Evolutionary conservation across 2,113 vertebrate species (phyloP).

Genomic region (Hystrix cristata): DNA sequence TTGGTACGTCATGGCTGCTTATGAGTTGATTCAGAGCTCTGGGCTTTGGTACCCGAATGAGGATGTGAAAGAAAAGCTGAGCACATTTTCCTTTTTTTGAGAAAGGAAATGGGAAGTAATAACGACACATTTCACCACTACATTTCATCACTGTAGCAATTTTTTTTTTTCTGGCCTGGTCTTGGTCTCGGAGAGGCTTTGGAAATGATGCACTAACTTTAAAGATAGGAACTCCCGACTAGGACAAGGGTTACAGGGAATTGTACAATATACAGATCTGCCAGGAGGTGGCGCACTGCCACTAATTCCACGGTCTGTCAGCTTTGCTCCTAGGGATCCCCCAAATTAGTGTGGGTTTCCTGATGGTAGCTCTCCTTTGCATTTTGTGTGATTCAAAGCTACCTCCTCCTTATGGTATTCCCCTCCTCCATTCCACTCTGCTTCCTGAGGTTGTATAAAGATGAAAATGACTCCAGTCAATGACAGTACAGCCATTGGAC

Average conservation of each 20-base stretch:
- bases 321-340: not conserved
- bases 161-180: not conserved
- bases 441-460: not conserved
- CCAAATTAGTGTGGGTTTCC: not conserved
- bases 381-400: not conserved
- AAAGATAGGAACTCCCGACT: not conserved
- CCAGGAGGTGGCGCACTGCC: slow-evolving; percentile 75
- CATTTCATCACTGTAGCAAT: not conserved
- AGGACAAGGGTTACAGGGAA: not conserved
- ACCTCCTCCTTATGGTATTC: too few relatives aligned
- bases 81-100: not conserved
- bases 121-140: not conserved
- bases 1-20: not conserved
- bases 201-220: not conserved
- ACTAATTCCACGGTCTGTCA: slow-evolving; percentile 31
- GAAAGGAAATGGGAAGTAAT: not conserved
- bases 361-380: not conserved
- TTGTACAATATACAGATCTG: slow-evolving; percentile 41
- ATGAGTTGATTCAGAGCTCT: not conserved
- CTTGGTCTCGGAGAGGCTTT: slow-evolving; percentile 3
- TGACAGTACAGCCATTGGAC: not conserved
- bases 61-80: not conserved
- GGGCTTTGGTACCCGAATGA: not conserved
- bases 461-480: not conserved
- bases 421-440: not conserved